Percentiles rank a stretch among this genome's conserved stretches.
Evolutionary conservation across 2,888 invertebrate genomes (phyloP).

Genomic region (Scaptodrosophila latifasciaeformis): DNA sequence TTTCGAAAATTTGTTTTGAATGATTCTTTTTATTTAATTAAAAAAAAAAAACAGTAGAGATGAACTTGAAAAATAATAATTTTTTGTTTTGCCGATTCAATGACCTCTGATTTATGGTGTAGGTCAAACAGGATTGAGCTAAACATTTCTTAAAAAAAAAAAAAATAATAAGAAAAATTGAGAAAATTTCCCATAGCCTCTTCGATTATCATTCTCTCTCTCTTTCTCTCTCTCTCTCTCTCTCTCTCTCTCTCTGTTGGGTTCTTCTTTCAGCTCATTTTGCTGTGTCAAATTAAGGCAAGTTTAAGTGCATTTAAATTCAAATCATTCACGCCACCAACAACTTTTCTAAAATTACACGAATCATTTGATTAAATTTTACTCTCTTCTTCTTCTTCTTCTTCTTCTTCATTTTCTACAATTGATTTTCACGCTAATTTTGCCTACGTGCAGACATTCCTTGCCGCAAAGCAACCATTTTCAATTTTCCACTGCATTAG

Average conservation of each 20-base stretch:
- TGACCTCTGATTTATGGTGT: too few relatives aligned
- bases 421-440: constrained; percentile 60
- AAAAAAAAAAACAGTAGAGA: too few relatives aligned
- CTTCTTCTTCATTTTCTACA: constrained; percentile 9
- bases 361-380: too few relatives aligned
- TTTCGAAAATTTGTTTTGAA: too few relatives aligned
- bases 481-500: constrained; percentile 62
- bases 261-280: too few relatives aligned
- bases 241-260: constrained; percentile 6
- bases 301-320: too few relatives aligned
- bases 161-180: constrained; percentile 8
- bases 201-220: constrained; percentile 13
- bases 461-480: constrained; percentile 33
- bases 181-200: too few relatives aligned
- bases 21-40: constrained; percentile 12
- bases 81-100: too few relatives aligned
- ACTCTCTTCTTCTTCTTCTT: too few relatives aligned
- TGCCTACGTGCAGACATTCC: constrained; percentile 49
- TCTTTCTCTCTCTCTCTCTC: background rate
- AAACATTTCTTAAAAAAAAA: background rate
- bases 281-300: too few relatives aligned
- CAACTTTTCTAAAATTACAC: too few relatives aligned
- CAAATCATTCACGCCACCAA: too few relatives aligned
- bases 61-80: constrained; percentile 20
- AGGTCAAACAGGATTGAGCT: background rate